phyloP scores from a whole-genome alignment of 1,140 invertebrate species.

The Cherax destructor region DNA sequence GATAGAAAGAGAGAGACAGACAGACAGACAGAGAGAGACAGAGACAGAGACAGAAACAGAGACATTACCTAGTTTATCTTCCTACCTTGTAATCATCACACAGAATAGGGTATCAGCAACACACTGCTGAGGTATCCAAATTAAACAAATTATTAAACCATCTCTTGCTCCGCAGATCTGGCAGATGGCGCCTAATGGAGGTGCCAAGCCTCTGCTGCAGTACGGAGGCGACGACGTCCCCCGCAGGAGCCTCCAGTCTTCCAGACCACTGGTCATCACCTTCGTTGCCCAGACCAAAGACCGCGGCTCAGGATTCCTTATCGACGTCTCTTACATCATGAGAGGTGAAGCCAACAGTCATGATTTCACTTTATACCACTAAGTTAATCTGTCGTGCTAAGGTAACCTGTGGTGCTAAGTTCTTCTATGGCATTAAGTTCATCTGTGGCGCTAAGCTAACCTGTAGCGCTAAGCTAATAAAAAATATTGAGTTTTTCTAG shows the following conservation, averaged over 20 bases:
- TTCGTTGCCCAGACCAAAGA: slow-evolving; percentile 34
- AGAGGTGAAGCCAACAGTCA: slow-evolving; percentile 24
- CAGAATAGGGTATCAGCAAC: too few relatives aligned
- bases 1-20: too few relatives aligned
- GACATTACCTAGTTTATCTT: too few relatives aligned
- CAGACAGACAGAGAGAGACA: neutral
- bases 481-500: too few relatives aligned
- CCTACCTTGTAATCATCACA: too few relatives aligned
- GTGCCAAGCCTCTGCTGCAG: slow-evolving; percentile 25
- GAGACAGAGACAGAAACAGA: neutral
- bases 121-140: too few relatives aligned
- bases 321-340: slow-evolving; percentile 46
- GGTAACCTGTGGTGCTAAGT: too few relatives aligned
- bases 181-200: neutral
- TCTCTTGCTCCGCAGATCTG: slow-evolving; percentile 24
- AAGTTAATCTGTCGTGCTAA: too few relatives aligned
- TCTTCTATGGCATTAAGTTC: too few relatives aligned
- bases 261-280: slow-evolving; percentile 40
- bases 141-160: neutral
- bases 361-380: too few relatives aligned
- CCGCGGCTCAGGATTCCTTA: slow-evolving; percentile 37
- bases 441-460: too few relatives aligned
- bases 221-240: slow-evolving; percentile 37
- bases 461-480: too few relatives aligned
- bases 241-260: slow-evolving; percentile 23